A percentile compares a stretch with the other conserved stretches of the same genome.
phyloP scores from a whole-genome alignment of 2,113 vertebrate species.

The Coptodon bakossiorum region DNA sequence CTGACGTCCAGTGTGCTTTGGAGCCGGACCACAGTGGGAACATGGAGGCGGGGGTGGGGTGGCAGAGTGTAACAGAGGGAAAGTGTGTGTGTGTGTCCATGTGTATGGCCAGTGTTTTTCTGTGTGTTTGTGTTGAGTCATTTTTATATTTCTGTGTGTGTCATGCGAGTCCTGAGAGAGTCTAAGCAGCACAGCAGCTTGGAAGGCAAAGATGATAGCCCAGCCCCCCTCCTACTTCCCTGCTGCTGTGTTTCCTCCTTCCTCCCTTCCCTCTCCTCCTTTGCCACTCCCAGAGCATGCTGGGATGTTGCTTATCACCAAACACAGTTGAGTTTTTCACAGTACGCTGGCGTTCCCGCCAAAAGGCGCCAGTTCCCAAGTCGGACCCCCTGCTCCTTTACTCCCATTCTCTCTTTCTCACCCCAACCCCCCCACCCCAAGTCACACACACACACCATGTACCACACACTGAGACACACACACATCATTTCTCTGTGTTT shows the following conservation, averaged over 20 bases:
- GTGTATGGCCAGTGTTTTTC: not conserved
- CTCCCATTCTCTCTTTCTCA: not conserved
- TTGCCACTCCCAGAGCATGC: constrained; percentile 40
- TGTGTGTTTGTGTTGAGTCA: not conserved
- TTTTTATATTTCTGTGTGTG: not conserved
- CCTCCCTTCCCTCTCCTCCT: not conserved
- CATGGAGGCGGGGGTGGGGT: fast-evolving
- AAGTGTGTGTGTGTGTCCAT: not conserved
- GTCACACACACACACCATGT: not conserved
- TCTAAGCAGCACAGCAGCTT: not conserved
- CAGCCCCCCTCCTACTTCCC: not conserved
- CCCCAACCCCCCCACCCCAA: not conserved
- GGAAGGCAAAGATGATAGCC: constrained; percentile 26
- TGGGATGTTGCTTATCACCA: constrained; percentile 63
- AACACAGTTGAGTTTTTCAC: constrained; percentile 48
- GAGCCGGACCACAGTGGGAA: not conserved
- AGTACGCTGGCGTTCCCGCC: constrained; percentile 24
- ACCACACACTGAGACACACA: not conserved
- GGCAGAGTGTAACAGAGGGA: not conserved
- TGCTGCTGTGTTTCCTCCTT: constrained; percentile 2
- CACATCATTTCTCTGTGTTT: constrained; percentile 42
- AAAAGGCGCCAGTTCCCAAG: constrained; percentile 46
- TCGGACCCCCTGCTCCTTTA: not conserved
- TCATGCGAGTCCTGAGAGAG: not conserved
- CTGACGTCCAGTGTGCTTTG: constrained; percentile 5